A percentile compares a stretch with the other conserved stretches of the same genome.
Conservation (phyloP, 1,140 invertebrate species). For the Amphibalanus amphitrite region DNA sequence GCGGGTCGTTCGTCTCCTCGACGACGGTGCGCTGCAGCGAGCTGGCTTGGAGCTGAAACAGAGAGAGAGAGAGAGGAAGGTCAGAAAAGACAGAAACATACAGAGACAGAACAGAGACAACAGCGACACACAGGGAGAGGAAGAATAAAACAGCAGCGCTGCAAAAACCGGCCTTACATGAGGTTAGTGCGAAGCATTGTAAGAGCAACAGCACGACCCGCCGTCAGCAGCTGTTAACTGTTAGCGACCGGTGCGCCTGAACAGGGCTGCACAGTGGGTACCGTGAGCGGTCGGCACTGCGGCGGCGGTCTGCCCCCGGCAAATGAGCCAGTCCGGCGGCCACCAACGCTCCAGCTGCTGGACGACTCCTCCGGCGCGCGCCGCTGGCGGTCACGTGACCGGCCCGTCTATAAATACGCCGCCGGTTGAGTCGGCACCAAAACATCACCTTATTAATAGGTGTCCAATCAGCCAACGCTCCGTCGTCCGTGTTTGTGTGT, state of each 20-base stretch:
- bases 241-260: background rate
- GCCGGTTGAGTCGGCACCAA: background rate
- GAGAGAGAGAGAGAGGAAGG: background rate
- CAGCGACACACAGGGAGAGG: background rate
- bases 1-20: conserved; percentile 19
- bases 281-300: background rate
- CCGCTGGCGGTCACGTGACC: background rate
- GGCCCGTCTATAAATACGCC: background rate
- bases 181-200: background rate
- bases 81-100: no score
- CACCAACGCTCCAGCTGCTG: no score
- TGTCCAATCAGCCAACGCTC: background rate
- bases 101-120: no score
- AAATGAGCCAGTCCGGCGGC: background rate
- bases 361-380: no score
- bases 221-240: background rate
- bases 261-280: background rate
- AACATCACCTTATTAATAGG: background rate
- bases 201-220: no score
- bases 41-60: conserved; percentile 35
- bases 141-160: background rate
- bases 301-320: background rate
- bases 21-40: conserved; percentile 30
- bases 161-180: background rate
- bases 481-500: background rate